phyloP scores from a whole-genome alignment of 2,888 invertebrate genomes.

The Drosophila mettleri region DNA sequence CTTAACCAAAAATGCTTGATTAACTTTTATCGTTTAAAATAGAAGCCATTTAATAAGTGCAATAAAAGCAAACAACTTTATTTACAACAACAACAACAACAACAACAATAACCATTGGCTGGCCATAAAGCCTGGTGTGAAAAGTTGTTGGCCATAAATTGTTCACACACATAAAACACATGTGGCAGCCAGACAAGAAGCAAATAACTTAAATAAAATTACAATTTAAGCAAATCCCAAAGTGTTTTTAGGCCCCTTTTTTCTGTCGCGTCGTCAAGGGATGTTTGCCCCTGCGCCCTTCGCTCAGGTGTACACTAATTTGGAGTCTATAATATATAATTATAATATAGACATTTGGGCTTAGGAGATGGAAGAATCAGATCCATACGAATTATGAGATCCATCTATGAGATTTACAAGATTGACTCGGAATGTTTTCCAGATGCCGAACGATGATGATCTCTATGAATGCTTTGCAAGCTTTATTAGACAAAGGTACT shows the following conservation, averaged over 20 bases:
- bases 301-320: not conserved
- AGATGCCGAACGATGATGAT: too few relatives aligned
- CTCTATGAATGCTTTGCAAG: too few relatives aligned
- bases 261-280: not conserved
- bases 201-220: not conserved
- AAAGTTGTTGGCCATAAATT: slow-evolving; percentile 38
- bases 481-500: too few relatives aligned
- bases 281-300: not conserved
- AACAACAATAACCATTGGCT: slow-evolving; percentile 1
- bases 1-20: slow-evolving; percentile 80
- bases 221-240: not conserved
- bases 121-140: slow-evolving; percentile 29
- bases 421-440: too few relatives aligned
- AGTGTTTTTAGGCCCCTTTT: not conserved
- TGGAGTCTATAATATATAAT: too few relatives aligned
- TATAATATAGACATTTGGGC: too few relatives aligned
- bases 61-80: slow-evolving; percentile 38
- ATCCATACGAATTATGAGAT: too few relatives aligned
- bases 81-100: slow-evolving; percentile 17
- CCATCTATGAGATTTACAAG: too few relatives aligned
- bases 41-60: slow-evolving; percentile 59
- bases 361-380: too few relatives aligned
- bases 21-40: slow-evolving; percentile 76
- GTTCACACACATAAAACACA: not conserved
- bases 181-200: not conserved